Base-by-base conservation (phyloP, 1,140 invertebrate genomes). In the Megathymus violae region DNA sequence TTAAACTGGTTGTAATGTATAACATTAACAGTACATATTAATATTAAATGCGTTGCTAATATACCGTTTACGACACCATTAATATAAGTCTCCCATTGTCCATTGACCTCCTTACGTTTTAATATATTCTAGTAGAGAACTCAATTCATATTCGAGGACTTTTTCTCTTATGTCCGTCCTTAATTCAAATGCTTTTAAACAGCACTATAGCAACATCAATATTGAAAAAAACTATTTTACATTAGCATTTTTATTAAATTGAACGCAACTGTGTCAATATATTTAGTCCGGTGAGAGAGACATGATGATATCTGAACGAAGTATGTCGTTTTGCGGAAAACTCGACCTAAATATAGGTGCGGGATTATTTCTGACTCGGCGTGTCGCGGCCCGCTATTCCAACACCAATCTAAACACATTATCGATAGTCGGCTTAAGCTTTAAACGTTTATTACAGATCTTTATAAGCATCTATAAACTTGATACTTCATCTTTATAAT, bases 261-360 rank as follows among this genome's bases (percentile, higher is more conserved):
- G 58, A 52, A 11, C 25, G 38, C 47, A 50, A 64, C 43, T 34
- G 44, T 36, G 60, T 64, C 31, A 14, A 47, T 36, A 17, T 58
- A 64, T 27, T 38, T 19, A 22, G 7, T 1, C 51, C 17, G 43
- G 31, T 27, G 64, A 69, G 64, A 71, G 69, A 74, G 66, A n/a
- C n/a, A 69, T 44, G 22, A 44, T 27, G 22, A 50, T 66, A 64
- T 69, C 47, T 62, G 69, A 65, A 69, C 67, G 70, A 85, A 83
- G 83, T 87, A 71, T 88, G 85, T 89, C 87, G 78, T 85, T 87
- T 85, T 82, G 75, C 74, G 75, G 79, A 87, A 89, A 85, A 79
- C 80, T 74, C 67, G 71, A 75, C 75, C 84, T 88, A 88, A 81
- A 88, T 87, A 78, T 88, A 88, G 83, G 50, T 44, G 58, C 67